Base-by-base conservation (phyloP, 2,797 vertebrate species). In the Corythornis leucogaster region DNA sequence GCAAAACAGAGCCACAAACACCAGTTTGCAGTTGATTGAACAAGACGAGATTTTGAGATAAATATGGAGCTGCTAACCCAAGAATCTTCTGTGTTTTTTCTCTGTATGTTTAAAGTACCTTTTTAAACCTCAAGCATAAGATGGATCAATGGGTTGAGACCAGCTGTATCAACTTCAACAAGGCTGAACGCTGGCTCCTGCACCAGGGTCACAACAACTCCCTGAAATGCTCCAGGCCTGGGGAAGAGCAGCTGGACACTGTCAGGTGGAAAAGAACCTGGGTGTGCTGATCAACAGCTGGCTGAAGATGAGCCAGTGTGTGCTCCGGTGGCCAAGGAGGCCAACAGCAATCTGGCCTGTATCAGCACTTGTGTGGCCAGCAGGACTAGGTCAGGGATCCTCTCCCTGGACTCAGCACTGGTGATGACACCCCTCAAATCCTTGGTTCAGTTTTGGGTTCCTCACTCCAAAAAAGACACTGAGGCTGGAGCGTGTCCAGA, bases 1-100 rank as follows among this genome's bases (percentile, higher is more conserved):
- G 70, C 26, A 69, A 80, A 82, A 88, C n/a, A 70, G 50, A 64
- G 21, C 31, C 42, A 15, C 28, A 71, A 85, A 59, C 48, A 64
- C 12, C 28, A 63, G 14, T 43, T n/a, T 53, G 55, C n/a, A 63
- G 38, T 24, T 31, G 33, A 66, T 18, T n/a, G n/a, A 80, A 69
- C 26, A 53, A 63, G 75, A 82, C 26, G 25, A 88, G 54, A 50
- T 70, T 85, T 35, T 51, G 30, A 81, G 26, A 86, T 42, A 90
- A 91, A 77, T 22, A 71, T 3, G 30, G 19, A 76, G 51, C 31
- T 46, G 26, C 21, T 67, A 85, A 46, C 14, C 38, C 42, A 62
- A 76, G 31, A 71, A 69, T 10, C 15, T 46, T 18, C 30, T 68
- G 26, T 50, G 33, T n/a, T 9, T 69, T 73, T 82, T 69, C 67